Evolutionary conservation across 2,888 invertebrate genomes (phyloP).

Genomic region (Apodemia mormo): DNA sequence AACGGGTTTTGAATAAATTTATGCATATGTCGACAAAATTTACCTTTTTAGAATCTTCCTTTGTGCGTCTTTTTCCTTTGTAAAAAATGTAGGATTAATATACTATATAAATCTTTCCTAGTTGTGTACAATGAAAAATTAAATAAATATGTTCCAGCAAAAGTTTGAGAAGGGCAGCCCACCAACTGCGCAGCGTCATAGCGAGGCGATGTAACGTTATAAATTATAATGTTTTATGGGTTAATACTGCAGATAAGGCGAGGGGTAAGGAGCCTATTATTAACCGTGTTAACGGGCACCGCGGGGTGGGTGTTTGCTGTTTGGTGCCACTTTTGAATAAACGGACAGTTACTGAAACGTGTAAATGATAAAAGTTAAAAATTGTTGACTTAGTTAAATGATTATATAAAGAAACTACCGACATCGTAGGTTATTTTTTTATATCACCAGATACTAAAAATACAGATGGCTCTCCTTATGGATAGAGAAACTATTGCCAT

Average conservation of each 20-base stretch:
- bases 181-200: constrained; percentile 62
- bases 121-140: no score
- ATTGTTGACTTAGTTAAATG: not conserved
- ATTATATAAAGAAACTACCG: no score
- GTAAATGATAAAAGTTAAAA: not conserved
- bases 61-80: no score
- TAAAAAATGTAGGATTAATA: no score
- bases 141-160: constrained; percentile 8
- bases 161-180: constrained; percentile 56
- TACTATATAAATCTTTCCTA: no score
- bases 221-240: constrained; percentile 82
- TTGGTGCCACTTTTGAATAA: constrained; percentile 32
- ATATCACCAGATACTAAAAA: no score
- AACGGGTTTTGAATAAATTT: no score
- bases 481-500: no score
- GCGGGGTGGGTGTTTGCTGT: constrained; percentile 39
- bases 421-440: no score
- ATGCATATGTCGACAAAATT: no score
- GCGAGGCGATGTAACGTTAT: constrained; percentile 62
- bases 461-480: no score
- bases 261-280: constrained; percentile 77
- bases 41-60: no score
- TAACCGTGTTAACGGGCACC: constrained; percentile 68
- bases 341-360: not conserved
- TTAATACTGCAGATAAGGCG: constrained; percentile 80